phyloP scores from a whole-genome alignment of 1,140 invertebrate genomes.

The Globodera rostochiensis region DNA sequence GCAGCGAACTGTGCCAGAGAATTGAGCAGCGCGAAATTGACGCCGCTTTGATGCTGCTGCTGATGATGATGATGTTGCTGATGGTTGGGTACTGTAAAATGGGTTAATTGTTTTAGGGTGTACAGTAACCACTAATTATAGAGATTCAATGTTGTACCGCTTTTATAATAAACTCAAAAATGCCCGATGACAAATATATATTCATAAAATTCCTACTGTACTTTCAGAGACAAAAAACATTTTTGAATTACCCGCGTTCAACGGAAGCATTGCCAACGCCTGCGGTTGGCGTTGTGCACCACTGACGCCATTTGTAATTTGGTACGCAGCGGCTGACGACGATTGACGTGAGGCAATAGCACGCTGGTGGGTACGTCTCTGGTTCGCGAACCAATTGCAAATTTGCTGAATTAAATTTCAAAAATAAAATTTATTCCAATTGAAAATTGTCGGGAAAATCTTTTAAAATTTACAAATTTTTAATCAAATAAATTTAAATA shows the following conservation, averaged over 20 bases:
- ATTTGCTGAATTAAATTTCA: constrained; percentile 52
- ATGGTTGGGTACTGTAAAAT: constrained; percentile 2
- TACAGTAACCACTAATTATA: no score
- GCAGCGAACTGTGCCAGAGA: constrained; percentile 2
- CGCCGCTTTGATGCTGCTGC: constrained; percentile 14
- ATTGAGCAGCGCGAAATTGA: constrained; percentile 10
- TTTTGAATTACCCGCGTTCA: constrained; percentile 6
- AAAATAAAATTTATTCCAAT: background rate
- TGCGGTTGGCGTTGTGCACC: constrained; percentile 9
- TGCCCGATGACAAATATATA: no score
- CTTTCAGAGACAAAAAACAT: background rate
- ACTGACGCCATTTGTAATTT: background rate
- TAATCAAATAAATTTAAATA: no score
- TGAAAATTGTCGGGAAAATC: no score
- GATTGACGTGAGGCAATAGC: constrained; percentile 7
- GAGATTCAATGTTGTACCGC: no score
- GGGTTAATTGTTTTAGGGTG: no score
- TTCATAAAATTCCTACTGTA: no score
- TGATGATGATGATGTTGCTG: background rate
- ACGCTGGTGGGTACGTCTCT: constrained; percentile 35
- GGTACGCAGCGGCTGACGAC: background rate
- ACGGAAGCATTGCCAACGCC: constrained; percentile 20
- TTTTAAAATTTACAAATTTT: no score
- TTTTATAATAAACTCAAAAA: no score
- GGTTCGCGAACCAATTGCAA: constrained; percentile 63